Evolutionary conservation across 2,113 vertebrate genomes (phyloP), one percentile per base, ranked within the genome.

Genomic region (Alethe castanea): DNA sequence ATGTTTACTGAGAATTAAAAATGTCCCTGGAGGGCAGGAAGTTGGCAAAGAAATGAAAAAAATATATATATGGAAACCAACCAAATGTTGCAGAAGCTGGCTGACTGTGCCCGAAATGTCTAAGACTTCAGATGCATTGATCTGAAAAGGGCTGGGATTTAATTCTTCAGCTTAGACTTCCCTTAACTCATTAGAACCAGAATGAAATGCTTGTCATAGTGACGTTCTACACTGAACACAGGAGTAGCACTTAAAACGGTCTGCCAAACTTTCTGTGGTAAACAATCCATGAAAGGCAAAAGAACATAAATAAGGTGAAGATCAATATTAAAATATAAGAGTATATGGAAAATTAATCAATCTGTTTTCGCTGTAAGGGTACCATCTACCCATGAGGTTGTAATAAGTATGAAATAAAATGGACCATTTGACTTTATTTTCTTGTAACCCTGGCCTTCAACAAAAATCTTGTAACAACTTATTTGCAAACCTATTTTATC

Each of bases 361-460:
- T 66, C 57, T 85, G 9, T 78, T 91, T 91, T 88, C 8, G 9
- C 15, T 15, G 48, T 23, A 44, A 88, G 66, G 56, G 2, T 85
- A 36, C 81, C 64, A 23, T 65, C 73, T 80, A 23, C 62, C 44
- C 33, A 7, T 14, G 56, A 22, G 11, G 23, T 28, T 90, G 36
- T 40, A 60, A 83, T 8, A 14, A 71, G 35, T 52, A 38, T 56
- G 31, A 93, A 96, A 92, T 87, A 89, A 97, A 97, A 97, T 74
- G 96, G 94, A 23, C 70, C 86, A 56, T 97, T 97, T 93, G 90
- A 74, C 84, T 98, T 97, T 93, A 97, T 94, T 88, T 96, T 92
- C 85, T 70, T 90, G 38, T 95, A 70, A 97, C 89, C 88, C 97
- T 97, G 95, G 77, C 90, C 78, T 86, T 81, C 35, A 93, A 92